Evolutionary conservation across 2,888 invertebrate species (phyloP).

Genomic region (Lepidocyrtoides sp.): DNA sequence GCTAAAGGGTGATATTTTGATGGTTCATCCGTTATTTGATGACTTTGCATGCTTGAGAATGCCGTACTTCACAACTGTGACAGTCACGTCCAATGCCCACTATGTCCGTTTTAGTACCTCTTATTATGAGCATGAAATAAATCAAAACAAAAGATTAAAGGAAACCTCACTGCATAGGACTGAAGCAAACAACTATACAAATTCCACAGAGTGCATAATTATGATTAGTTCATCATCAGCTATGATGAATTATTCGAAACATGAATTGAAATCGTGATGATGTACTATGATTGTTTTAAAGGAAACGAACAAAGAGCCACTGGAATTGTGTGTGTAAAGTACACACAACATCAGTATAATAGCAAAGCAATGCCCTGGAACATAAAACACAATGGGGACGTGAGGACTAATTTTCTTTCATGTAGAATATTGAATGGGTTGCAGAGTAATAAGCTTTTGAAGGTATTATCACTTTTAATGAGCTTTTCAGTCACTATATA

Average conservation of each 20-base stretch:
- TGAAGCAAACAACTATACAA: background rate
- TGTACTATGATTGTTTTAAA: background rate
- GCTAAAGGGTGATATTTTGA: too few relatives aligned
- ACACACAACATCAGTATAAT: background rate
- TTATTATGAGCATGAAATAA: too few relatives aligned
- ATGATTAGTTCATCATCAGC: background rate
- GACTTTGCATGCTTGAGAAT: too few relatives aligned
- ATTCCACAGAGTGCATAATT: background rate
- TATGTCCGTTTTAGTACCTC: too few relatives aligned
- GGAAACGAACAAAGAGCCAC: background rate
- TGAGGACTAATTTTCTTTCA: constrained; percentile 27
- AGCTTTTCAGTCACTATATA: constrained; percentile 60
- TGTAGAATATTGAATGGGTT: background rate
- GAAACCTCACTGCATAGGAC: background rate
- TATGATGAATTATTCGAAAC: background rate
- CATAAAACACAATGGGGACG: background rate
- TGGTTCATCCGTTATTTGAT: too few relatives aligned
- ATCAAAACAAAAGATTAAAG: too few relatives aligned
- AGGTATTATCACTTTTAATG: constrained; percentile 50
- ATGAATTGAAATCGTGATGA: too few relatives aligned
- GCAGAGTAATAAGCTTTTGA: constrained; percentile 24
- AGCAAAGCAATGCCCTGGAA: background rate
- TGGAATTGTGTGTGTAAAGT: too few relatives aligned
- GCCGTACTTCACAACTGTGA: too few relatives aligned
- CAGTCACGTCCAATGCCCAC: too few relatives aligned